Percentiles rank a stretch among this genome's conserved stretches.
Conservation (phyloP, 2,797 vertebrate species). For the Hemibagrus guttatus region DNA sequence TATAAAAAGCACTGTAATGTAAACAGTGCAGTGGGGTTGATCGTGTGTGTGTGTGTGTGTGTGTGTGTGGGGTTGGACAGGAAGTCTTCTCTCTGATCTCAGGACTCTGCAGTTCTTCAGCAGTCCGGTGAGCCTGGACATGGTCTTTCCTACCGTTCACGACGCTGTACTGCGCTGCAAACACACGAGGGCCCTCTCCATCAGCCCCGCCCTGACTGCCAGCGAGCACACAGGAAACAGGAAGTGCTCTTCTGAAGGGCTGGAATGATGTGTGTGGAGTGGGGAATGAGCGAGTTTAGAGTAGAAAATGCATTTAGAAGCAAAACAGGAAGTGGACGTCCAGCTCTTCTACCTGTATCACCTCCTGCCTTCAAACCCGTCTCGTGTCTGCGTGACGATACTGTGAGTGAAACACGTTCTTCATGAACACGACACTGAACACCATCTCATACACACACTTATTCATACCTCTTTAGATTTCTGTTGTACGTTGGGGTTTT, state of each 20-base stretch:
- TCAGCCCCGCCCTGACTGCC: background rate
- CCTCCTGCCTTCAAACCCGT: background rate
- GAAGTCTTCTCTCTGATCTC: conserved; percentile 79
- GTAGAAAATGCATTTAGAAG: too few relatives aligned
- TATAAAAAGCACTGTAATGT: too few relatives aligned
- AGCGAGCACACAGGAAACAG: background rate
- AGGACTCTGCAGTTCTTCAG: conserved; percentile 84
- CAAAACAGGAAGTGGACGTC: background rate
- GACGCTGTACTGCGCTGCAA: conserved; percentile 87
- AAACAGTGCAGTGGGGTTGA: background rate
- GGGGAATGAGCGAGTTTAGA: background rate
- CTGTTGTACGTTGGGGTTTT: background rate
- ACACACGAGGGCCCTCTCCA: background rate
- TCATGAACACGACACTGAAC: background rate
- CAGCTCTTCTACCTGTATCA: background rate
- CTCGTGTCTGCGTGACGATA: background rate
- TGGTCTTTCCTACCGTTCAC: conserved; percentile 86
- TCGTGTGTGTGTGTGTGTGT: background rate
- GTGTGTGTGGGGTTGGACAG: conserved; percentile 65
- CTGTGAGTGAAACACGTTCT: background rate
- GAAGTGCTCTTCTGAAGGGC: background rate
- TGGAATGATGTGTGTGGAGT: background rate
- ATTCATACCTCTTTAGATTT: background rate
- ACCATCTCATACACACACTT: background rate
- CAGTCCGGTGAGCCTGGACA: conserved; percentile 65